Percentiles rank a stretch among this genome's conserved stretches.
phyloP scores from a whole-genome alignment of 2,113 vertebrate species.

The Petrocephalus zakoni region DNA sequence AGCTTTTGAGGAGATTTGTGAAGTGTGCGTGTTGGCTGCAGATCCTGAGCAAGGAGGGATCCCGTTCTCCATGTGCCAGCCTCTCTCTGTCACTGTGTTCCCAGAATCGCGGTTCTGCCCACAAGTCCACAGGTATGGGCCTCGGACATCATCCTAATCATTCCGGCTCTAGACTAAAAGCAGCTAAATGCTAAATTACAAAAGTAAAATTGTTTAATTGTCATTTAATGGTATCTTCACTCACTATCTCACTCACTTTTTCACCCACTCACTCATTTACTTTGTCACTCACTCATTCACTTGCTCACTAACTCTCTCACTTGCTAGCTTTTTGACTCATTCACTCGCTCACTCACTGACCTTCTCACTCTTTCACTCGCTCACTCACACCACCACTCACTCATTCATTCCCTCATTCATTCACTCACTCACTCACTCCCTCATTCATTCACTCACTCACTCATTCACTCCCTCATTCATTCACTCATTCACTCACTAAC shows the following conservation, averaged over 20 bases:
- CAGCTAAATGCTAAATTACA: background rate
- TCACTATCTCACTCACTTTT: background rate
- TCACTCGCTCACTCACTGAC: no score
- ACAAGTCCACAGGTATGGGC: background rate
- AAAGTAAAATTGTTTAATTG: background rate
- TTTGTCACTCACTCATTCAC: background rate
- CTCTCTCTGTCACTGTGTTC: background rate
- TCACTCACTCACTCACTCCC: no score
- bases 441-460: no score
- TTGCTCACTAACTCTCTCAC: no score
- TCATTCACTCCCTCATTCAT: no score
- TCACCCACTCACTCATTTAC: background rate
- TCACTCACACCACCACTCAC: background rate
- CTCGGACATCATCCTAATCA: background rate
- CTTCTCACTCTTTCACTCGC: background rate
- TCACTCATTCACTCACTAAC: no score
- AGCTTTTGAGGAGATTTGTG: background rate
- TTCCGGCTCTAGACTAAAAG: background rate
- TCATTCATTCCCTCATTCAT: no score
- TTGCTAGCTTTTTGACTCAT: no score
- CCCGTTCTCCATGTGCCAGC: background rate
- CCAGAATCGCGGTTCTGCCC: background rate
- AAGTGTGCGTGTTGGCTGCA: background rate
- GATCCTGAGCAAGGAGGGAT: background rate
- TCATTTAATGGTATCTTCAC: background rate